Evolutionary conservation across 2,797 vertebrate genomes (phyloP).

Genomic region (Chloroceryle amazona): DNA sequence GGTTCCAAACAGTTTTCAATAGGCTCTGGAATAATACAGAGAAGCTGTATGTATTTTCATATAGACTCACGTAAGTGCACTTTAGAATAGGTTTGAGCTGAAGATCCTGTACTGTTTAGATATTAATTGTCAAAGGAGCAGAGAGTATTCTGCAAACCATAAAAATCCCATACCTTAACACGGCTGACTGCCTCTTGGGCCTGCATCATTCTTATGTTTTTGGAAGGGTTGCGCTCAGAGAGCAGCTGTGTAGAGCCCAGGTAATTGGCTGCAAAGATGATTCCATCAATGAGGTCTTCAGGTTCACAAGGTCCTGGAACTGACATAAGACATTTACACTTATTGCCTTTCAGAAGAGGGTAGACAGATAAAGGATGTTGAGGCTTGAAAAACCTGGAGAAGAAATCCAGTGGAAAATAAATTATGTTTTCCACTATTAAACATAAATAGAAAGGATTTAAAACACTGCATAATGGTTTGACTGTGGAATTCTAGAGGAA

Average conservation of each 20-base stretch:
- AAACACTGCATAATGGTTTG: neutral
- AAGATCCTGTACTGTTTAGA: neutral
- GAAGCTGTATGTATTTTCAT: neutral
- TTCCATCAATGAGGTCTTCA: constrained; percentile 98
- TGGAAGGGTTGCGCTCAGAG: constrained; percentile 97
- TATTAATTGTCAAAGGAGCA: neutral
- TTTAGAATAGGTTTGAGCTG: neutral
- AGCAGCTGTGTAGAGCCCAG: constrained; percentile 98
- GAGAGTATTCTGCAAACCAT: neutral
- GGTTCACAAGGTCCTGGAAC: constrained; percentile 98
- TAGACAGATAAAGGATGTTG: neutral
- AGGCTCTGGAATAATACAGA: neutral
- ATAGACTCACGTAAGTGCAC: neutral
- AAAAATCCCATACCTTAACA: constrained; percentile 89
- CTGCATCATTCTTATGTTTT: constrained; percentile 99
- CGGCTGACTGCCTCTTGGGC: constrained; percentile 98
- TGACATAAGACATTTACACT: constrained; percentile 67
- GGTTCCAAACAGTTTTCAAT: neutral
- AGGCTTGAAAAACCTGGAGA: neutral
- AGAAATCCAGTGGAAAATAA: neutral
- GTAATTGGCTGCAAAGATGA: constrained; percentile 99
- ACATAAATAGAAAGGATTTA: neutral
- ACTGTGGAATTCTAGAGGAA: neutral
- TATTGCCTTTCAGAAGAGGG: neutral
- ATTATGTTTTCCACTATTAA: neutral